Evolutionary conservation across 2,113 vertebrate genomes (phyloP), one percentile per base, ranked within the genome.

Genomic region (Synodontis membranacea): DNA sequence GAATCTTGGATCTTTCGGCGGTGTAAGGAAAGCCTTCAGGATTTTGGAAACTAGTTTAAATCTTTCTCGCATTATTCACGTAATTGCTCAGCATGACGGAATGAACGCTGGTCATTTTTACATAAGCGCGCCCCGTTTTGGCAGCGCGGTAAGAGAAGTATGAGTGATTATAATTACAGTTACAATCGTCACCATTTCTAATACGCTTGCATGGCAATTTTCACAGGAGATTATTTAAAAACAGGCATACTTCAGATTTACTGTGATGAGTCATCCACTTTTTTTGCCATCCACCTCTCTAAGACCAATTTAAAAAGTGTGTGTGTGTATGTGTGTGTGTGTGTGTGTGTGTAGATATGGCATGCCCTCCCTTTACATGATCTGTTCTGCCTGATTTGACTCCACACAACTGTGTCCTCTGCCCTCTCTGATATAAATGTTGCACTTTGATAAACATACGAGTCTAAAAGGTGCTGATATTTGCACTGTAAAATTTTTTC

Each of bases 371-470:
- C 82, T 68, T 85, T 74, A 78, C 89, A 89, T 91, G 91, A 93
- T 94, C 93, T 64, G 82, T 74, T 74, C 79, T 76, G 82, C 37
- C 74, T 88, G 89, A 58, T 80, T 80, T 60, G 86, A 28, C 89
- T 91, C 90, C 91, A 91, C 90, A 91, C 92, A 92, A 91, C 91
- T 91, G 83, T 52, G 52, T 89, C 90, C 91, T 91, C 84, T 56
- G 56, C 42, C 87, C 92, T 92, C 91, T 94, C 91, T 92, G 92
- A 94, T 94, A 92, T 92, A 94, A 94, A 93, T 93, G 93, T 93
- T 92, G 90, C 92, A 91, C 92, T 94, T 95, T 95, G 94, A 94
- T 94, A 93, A 93, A 94, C 93, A 93, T 92, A 89, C 92, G 91
- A 93, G 91, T 89, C 92, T 91, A 92, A 93, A 91, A 92, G 92